phyloP scores from a whole-genome alignment of 1,140 invertebrate species.

The Eueides isabella region DNA sequence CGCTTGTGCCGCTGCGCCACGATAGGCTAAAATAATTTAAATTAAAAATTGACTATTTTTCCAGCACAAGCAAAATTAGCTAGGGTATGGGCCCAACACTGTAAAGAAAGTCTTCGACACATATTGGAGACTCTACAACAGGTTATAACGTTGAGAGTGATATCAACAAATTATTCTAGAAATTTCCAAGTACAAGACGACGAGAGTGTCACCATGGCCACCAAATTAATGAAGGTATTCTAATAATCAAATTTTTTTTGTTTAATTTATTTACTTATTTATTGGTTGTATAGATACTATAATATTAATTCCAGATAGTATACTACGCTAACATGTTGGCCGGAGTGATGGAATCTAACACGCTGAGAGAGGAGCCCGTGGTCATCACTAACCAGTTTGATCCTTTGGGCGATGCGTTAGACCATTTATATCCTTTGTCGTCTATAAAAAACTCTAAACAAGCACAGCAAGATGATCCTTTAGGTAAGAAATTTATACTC shows the following conservation, averaged over 20 bases:
- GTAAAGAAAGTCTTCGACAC: slow-evolving; percentile 86
- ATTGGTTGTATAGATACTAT: background rate
- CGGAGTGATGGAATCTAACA: slow-evolving; percentile 88
- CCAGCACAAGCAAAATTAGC: slow-evolving; percentile 91
- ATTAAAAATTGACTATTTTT: too few relatives aligned
- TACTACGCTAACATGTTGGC: slow-evolving; percentile 95
- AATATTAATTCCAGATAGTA: slow-evolving; percentile 84
- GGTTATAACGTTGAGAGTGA: slow-evolving; percentile 91
- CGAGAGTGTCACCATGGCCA: slow-evolving; percentile 89
- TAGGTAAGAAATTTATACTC: slow-evolving; percentile 63
- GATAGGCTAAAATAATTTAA: too few relatives aligned
- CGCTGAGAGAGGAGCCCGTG: slow-evolving; percentile 83
- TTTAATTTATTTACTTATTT: too few relatives aligned
- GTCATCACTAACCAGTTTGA: slow-evolving; percentile 70
- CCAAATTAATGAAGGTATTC: slow-evolving; percentile 90
- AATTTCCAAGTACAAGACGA: slow-evolving; percentile 93
- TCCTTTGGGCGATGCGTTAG: slow-evolving; percentile 70
- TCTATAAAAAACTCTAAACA: slow-evolving; percentile 76
- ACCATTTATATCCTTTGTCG: slow-evolving; percentile 68
- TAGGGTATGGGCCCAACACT: slow-evolving; percentile 89
- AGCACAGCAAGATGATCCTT: slow-evolving; percentile 81
- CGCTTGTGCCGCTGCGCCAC: too few relatives aligned
- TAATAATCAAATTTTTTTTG: background rate
- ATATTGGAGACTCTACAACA: slow-evolving; percentile 93
- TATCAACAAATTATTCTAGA: slow-evolving; percentile 88